Conservation (phyloP, 1,140 invertebrate species). For the Pseudoatta argentina region DNA sequence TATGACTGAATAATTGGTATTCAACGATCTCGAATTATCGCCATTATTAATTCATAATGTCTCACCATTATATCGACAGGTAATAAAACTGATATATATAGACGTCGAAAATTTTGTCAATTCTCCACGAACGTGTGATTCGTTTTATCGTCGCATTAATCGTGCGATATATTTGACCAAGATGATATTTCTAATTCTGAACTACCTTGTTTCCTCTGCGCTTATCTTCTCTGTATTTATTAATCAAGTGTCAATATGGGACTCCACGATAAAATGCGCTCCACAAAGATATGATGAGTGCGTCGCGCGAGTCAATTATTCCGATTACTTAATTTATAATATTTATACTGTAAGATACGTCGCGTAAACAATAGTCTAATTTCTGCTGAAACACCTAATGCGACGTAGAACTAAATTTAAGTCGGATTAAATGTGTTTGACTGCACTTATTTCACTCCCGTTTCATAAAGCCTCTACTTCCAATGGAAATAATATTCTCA, state of each 20-base stretch:
- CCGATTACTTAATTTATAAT: conserved; percentile 24
- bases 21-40: too few relatives aligned
- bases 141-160: not conserved
- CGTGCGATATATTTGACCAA: not conserved
- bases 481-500: too few relatives aligned
- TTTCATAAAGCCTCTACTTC: too few relatives aligned
- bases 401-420: too few relatives aligned
- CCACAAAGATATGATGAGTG: conserved; percentile 21
- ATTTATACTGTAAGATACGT: conserved; percentile 19
- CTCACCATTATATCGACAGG: not conserved
- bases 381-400: too few relatives aligned
- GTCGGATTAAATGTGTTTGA: too few relatives aligned
- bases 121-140: not conserved
- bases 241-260: conserved; percentile 20
- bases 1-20: too few relatives aligned
- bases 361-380: not conserved
- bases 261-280: conserved; percentile 33
- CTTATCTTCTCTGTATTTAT: conserved; percentile 48
- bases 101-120: not conserved
- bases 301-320: not conserved
- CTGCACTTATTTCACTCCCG: too few relatives aligned
- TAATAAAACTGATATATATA: not conserved
- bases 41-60: too few relatives aligned
- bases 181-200: not conserved
- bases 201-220: not conserved